Conservation (phyloP, 2,113 vertebrate species). For the Corythornis cristatus region DNA sequence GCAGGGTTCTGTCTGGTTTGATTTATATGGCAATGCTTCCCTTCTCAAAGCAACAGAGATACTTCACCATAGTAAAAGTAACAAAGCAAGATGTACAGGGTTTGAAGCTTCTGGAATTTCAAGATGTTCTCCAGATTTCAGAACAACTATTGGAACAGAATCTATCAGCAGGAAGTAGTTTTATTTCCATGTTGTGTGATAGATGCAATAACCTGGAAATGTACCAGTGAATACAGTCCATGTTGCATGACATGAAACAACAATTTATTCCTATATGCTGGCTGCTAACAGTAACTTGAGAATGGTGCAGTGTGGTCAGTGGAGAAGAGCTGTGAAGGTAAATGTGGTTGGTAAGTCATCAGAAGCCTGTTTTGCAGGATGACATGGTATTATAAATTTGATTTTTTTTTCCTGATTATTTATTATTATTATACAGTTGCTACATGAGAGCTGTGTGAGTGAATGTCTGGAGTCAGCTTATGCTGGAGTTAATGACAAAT, state of each 20-base stretch:
- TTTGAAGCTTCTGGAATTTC: background rate
- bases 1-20: background rate
- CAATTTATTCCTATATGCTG: background rate
- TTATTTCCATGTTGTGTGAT: background rate
- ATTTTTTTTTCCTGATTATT: background rate
- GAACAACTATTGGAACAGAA: background rate
- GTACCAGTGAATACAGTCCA: background rate
- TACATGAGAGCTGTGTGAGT: background rate
- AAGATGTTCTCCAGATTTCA: background rate
- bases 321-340: background rate
- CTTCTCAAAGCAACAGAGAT: fast-evolving
- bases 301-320: background rate
- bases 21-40: background rate
- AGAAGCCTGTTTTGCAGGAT: background rate
- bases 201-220: background rate
- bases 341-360: background rate
- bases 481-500: background rate
- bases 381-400: background rate
- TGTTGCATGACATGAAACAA: background rate
- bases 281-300: background rate
- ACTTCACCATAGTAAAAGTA: background rate
- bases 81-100: background rate
- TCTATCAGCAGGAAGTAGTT: background rate
- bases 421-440: background rate
- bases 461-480: background rate